A percentile compares a stretch with the other conserved stretches of the same genome.
These are phyloP conservation scores for Amphipyra tragopoginis DNA, from an alignment of 2,888 invertebrate species.

Conservation along the genomic window DNA sequence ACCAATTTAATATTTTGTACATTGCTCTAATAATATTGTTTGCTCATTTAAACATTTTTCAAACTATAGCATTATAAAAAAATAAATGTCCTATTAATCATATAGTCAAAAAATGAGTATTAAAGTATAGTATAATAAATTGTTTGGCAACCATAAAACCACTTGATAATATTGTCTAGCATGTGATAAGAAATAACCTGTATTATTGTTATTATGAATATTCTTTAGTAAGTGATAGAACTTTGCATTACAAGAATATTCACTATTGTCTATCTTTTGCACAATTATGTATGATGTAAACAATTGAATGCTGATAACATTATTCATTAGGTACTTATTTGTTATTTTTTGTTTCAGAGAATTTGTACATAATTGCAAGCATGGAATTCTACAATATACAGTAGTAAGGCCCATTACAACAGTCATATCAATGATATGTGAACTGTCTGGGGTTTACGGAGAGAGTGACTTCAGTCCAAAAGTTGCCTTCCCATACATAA, in stretches of 20 bases:
- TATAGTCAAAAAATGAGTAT: too few relatives aligned
- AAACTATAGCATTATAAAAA: too few relatives aligned
- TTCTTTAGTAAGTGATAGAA: neutral
- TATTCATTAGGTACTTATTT: too few relatives aligned
- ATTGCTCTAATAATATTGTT: too few relatives aligned
- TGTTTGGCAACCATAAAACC: neutral
- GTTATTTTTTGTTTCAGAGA: slow-evolving; percentile 89
- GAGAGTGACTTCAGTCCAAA: slow-evolving; percentile 97
- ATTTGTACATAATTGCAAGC: slow-evolving; percentile 98
- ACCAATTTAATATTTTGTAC: too few relatives aligned
- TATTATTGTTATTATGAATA: neutral
- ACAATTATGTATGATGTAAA: neutral
- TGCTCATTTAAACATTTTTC: too few relatives aligned
- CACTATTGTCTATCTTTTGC: neutral
- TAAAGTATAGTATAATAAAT: too few relatives aligned
- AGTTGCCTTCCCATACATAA: slow-evolving; percentile 97
- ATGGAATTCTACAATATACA: slow-evolving; percentile 98
- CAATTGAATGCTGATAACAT: neutral
- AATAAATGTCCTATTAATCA: too few relatives aligned
- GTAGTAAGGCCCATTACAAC: slow-evolving; percentile 97
- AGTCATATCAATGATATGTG: slow-evolving; percentile 96
- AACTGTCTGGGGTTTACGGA: slow-evolving; percentile 95
- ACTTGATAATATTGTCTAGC: neutral
- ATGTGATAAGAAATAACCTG: neutral
- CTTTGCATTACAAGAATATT: neutral